These are phyloP conservation scores for Sturnus vulgaris DNA, from an alignment of 2,113 vertebrate species.

Conservation along the genomic window DNA sequence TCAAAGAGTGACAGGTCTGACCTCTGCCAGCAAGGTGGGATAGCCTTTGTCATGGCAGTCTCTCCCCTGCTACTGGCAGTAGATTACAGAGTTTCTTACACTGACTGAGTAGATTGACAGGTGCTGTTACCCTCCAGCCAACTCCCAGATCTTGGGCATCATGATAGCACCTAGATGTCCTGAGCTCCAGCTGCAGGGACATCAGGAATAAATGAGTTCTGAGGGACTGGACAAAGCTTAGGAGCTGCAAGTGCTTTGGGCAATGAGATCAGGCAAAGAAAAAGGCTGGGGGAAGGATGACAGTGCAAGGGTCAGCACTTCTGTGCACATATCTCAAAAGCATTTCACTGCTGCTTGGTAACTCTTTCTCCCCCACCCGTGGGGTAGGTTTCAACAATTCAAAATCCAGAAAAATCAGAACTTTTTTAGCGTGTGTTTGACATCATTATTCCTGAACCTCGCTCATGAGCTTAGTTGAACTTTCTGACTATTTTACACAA, in stretches of 20 bases:
- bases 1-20: not conserved
- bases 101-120: not conserved
- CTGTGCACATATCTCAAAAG: not conserved
- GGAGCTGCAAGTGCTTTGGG: not conserved
- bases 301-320: not conserved
- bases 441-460: not conserved
- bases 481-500: not conserved
- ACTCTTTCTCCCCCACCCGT: not conserved
- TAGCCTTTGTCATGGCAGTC: not conserved
- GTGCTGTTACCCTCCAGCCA: not conserved
- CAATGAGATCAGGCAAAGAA: not conserved
- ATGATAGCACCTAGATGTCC: not conserved
- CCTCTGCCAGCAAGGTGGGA: not conserved
- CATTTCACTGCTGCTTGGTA: not conserved
- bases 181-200: not conserved
- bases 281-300: not conserved
- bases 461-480: not conserved
- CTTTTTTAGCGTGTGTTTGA: rapidly evolving
- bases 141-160: not conserved
- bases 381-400: not conserved
- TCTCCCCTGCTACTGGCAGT: rapidly evolving
- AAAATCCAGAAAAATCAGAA: not conserved
- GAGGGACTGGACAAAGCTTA: not conserved
- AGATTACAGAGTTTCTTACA: not conserved
- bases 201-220: not conserved